Base-by-base conservation (phyloP, 2,888 invertebrate species). In the Zygothrica quintamaculata region DNA sequence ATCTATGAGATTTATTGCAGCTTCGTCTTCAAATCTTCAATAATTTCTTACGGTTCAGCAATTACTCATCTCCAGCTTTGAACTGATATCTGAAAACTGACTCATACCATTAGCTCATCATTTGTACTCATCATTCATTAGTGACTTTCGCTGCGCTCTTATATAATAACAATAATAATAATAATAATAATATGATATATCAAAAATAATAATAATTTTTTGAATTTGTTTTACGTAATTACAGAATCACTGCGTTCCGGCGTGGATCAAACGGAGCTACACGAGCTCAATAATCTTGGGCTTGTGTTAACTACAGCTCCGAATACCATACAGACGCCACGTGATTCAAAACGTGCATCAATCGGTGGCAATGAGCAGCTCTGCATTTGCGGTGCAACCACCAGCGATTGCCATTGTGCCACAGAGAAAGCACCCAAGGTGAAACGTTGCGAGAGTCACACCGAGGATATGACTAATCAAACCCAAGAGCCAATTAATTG, bases 271-370 rank as follows among this genome's bases (percentile, higher is more conserved):
- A 65, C 80, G 3, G 79, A 80, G 11, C 36, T 85, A 29, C 79
- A 76, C 37, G 79, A 80, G 43, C 74, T 85, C n/a, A 80, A 58
- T 22, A 60, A 64, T 26, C 50, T 68, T 16, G 78, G 78, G 0
- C 42, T 56, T 1, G 34, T 69, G 1, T 15, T 69, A 9, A n/a
- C 69, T 5, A 0, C 62, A 2, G 40, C 3, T 9, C n/a, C 42
- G 9, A 40, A 1, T 36, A 56, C 46, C 31, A 33, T 15, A 22
- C 59, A 60, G 22, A 60, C 71, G 25, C 43, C 75, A 6, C 58
- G 75, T 0, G 85, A 84, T 40, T 75, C 78, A 1, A 79, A 85
- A n/a, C 68, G 78, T 1, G 57, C 85, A 11, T 85, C 85, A n/a
- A 50, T 79, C 1, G 15, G 59, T 1, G 15, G 59, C 46, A 72